Percentiles rank a stretch among this genome's conserved stretches.
Conservation (phyloP, 37 sponge, comb jelly and placozoan genomes). For the Crambe crambe region DNA sequence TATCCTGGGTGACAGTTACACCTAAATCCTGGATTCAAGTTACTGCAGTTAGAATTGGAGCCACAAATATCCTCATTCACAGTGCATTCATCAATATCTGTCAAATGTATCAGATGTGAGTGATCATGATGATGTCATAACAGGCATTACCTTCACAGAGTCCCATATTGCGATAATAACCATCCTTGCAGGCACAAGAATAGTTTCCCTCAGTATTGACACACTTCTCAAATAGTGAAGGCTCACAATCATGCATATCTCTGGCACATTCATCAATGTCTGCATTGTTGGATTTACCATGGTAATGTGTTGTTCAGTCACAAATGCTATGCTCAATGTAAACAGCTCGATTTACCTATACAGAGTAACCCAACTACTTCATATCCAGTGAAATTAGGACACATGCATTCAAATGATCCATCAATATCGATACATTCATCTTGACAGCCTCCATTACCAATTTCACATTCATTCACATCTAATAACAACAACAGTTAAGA, state of each 20-base stretch:
- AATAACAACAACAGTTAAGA: too few species aligned
- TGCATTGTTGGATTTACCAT: background rate
- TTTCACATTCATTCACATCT: conserved; percentile 13
- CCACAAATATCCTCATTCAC: background rate
- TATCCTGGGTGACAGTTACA: conserved; percentile 15
- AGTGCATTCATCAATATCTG: conserved; percentile 47
- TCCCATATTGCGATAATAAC: conserved; percentile 9
- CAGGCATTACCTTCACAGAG: background rate
- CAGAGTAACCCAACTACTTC: background rate
- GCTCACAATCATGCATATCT: background rate
- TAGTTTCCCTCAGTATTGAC: conserved; percentile 29
- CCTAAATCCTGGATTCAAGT: conserved; percentile 13
- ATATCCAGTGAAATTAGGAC: background rate
- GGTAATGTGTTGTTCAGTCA: too few species aligned
- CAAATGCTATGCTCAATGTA: background rate
- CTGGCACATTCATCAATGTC: conserved; percentile 39
- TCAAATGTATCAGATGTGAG: too few species aligned
- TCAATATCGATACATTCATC: background rate
- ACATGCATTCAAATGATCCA: background rate
- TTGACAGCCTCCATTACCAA: background rate
- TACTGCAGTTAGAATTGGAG: background rate
- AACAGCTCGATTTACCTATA: background rate
- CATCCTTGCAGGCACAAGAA: conserved; percentile 21
- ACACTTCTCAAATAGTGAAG: background rate
- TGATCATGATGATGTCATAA: background rate